Evolutionary conservation across 2,888 invertebrate genomes (phyloP).

Genomic region (Agriopis aurantiaria): DNA sequence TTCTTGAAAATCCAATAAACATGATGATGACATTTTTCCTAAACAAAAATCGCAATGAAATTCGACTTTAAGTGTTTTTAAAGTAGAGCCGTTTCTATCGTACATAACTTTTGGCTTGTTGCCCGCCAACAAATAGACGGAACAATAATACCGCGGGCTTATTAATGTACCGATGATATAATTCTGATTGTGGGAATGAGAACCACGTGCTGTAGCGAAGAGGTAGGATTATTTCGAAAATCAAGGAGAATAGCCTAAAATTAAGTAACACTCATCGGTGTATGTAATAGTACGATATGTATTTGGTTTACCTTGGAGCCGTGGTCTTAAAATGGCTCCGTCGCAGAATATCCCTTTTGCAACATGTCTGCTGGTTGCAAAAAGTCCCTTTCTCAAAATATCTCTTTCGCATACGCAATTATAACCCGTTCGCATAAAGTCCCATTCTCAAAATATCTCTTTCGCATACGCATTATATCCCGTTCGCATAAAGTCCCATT

Average conservation of each 20-base stretch:
- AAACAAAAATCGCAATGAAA: not conserved
- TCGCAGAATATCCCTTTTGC: too few species aligned
- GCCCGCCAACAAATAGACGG: slow-evolving; percentile 41
- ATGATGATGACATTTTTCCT: slow-evolving; percentile 1
- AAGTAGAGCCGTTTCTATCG: slow-evolving; percentile 32
- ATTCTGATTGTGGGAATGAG: slow-evolving; percentile 30
- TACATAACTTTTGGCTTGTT: slow-evolving; percentile 42
- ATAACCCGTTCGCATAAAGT: too few species aligned
- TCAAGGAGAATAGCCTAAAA: too few species aligned
- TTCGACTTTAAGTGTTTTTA: slow-evolving; percentile 18
- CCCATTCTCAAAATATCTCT: too few species aligned
- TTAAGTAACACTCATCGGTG: not conserved
- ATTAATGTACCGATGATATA: slow-evolving; percentile 35
- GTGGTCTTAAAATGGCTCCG: too few species aligned
- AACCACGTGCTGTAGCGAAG: slow-evolving; percentile 21
- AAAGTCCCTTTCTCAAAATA: too few species aligned
- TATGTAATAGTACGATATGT: too few species aligned
- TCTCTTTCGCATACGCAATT: too few species aligned
- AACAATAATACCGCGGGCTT: slow-evolving; percentile 38
- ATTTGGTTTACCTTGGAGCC: too few species aligned
- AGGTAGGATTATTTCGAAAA: not conserved
- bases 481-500: too few species aligned
- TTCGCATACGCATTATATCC: too few species aligned
- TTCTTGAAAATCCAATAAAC: not conserved
- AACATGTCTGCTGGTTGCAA: too few species aligned